phyloP scores from a whole-genome alignment of 64 coral and sea anemone genomes.

The Platygyra sinensis region DNA sequence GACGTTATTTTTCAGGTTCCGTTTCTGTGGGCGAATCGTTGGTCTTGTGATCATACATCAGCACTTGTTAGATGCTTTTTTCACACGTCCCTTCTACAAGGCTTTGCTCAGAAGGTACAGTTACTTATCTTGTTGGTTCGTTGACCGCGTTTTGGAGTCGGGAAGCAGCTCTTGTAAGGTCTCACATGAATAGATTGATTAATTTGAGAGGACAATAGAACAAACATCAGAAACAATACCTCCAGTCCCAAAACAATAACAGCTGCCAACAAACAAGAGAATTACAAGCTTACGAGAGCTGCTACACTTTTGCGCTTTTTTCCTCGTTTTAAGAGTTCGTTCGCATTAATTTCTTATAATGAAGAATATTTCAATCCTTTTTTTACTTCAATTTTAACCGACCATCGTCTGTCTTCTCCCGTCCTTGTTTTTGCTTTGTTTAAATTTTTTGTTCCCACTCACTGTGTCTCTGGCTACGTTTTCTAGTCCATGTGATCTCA shows the following conservation, averaged over 20 bases:
- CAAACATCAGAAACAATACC: too few species aligned
- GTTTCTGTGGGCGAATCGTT: constrained; percentile 96
- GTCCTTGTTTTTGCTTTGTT: neutral
- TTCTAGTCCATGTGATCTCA: constrained; percentile 86
- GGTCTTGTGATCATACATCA: constrained; percentile 96
- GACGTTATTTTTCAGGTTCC: constrained; percentile 63
- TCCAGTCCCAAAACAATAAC: too few species aligned
- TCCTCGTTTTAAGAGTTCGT: too few species aligned
- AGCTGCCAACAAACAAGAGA: too few species aligned
- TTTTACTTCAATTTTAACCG: too few species aligned
- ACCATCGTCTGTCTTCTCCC: neutral
- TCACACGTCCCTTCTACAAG: constrained; percentile 97
- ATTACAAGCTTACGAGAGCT: too few species aligned
- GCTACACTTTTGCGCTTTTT: too few species aligned
- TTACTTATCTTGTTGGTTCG: neutral
- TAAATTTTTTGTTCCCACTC: neutral
- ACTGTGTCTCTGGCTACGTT: neutral
- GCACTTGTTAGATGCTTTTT: constrained; percentile 95
- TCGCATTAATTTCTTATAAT: too few species aligned
- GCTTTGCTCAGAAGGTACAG: constrained; percentile 89
- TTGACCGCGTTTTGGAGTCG: neutral
- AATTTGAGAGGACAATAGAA: too few species aligned
- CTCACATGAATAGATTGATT: too few species aligned
- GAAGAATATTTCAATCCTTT: too few species aligned
- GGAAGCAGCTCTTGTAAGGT: too few species aligned